Evolutionary conservation across 2,797 vertebrate genomes (phyloP).

Genomic region (Denticeps clupeoides): DNA sequence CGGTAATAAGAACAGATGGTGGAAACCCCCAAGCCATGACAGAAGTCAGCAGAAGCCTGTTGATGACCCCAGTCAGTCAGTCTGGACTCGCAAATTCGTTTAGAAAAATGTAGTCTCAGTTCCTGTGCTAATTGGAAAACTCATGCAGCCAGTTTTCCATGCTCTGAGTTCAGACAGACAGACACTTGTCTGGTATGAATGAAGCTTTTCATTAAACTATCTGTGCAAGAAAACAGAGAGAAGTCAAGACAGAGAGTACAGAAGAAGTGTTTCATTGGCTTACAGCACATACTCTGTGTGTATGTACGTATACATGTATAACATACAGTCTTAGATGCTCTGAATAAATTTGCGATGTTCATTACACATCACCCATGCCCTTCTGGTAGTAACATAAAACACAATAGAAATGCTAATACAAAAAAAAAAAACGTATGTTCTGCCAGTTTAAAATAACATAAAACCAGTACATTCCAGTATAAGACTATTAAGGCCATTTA

Average conservation of each 20-base stretch:
- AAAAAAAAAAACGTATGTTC: slow-evolving; percentile 7
- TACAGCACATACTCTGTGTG: not conserved
- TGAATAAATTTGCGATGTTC: not conserved
- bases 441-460: not conserved
- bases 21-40: no score
- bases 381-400: slow-evolving; percentile 1
- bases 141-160: no score
- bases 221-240: not conserved
- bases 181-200: no score
- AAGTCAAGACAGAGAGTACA: not conserved
- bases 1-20: no score
- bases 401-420: not conserved
- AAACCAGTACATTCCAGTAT: slow-evolving; percentile 2
- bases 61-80: no score
- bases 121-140: no score
- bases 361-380: not conserved
- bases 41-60: no score
- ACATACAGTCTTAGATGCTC: slow-evolving; percentile 1
- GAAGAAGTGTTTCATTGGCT: slow-evolving; percentile 4
- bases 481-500: slow-evolving; percentile 3
- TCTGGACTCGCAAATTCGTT: no score
- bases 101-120: no score
- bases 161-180: slow-evolving; percentile 5
- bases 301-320: not conserved
- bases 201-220: no score